These are phyloP conservation scores for Pyrocoelia pectoralis DNA, from an alignment of 2,888 invertebrate species.

Conservation along the genomic window DNA sequence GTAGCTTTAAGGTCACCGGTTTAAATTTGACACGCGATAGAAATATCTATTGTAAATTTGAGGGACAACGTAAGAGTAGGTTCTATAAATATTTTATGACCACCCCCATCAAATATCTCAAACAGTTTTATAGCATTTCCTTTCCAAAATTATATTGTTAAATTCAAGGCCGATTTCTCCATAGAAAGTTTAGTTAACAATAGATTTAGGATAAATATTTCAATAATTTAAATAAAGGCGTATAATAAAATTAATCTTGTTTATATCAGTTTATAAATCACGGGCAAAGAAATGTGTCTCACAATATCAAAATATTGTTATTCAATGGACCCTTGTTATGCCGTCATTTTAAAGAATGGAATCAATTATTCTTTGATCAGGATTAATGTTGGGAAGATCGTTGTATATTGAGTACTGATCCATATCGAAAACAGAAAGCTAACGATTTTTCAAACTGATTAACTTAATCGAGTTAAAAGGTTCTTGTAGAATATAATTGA, in stretches of 20 bases:
- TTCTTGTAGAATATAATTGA: slow-evolving; percentile 24
- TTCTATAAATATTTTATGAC: slow-evolving; percentile 23
- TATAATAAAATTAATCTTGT: slow-evolving; percentile 8
- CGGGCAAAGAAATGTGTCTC: not conserved
- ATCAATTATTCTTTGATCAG: slow-evolving; percentile 52
- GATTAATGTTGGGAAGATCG: slow-evolving; percentile 52
- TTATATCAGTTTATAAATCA: slow-evolving; percentile 18
- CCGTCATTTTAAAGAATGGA: slow-evolving; percentile 52
- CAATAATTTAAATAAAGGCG: not conserved
- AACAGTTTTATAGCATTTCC: slow-evolving; percentile 24
- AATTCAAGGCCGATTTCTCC: slow-evolving; percentile 15
- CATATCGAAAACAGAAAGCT: slow-evolving; percentile 43
- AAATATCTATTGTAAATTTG: slow-evolving; percentile 7
- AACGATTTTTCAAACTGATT: slow-evolving; percentile 32
- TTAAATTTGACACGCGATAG: slow-evolving; percentile 14
- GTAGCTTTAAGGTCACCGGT: not conserved
- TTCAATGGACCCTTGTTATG: slow-evolving; percentile 25
- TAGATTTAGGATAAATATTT: too few relatives aligned
- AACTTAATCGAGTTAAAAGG: slow-evolving; percentile 27
- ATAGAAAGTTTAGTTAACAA: slow-evolving; percentile 9
- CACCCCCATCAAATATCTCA: slow-evolving; percentile 3
- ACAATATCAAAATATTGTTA: slow-evolving; percentile 20
- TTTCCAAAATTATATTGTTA: slow-evolving; percentile 19
- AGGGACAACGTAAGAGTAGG: slow-evolving; percentile 2
- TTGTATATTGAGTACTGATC: slow-evolving; percentile 52